These are phyloP conservation scores for Microtus pennsylvanicus DNA, from an alignment of 2,113 vertebrate genomes.

Conservation along the genomic window DNA sequence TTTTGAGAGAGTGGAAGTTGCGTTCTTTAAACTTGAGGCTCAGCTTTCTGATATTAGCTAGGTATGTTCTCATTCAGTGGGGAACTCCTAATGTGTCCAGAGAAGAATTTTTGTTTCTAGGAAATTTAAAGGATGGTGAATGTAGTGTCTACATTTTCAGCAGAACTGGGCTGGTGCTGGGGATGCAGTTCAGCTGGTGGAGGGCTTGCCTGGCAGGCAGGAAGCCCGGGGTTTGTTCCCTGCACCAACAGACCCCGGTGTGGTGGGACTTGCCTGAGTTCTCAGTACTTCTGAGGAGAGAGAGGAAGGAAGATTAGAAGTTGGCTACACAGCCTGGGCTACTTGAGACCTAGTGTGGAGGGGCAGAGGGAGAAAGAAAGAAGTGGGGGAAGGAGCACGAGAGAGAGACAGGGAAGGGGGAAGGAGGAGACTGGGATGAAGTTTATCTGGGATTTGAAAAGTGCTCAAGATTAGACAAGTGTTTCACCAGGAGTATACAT, in stretches of 20 bases:
- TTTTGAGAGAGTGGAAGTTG: slow-evolving; percentile 28
- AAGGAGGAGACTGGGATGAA: not conserved
- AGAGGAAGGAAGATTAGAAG: no score
- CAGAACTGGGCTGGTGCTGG: not conserved
- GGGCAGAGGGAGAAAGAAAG: not conserved
- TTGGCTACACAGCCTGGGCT: not conserved
- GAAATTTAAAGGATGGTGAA: slow-evolving; percentile 36
- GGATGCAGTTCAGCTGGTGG: not conserved
- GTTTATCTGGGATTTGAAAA: slow-evolving; percentile 17
- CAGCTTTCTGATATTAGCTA: not conserved
- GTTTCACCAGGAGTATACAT: not conserved
- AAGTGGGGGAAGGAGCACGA: no score
- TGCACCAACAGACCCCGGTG: no score
- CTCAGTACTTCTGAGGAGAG: not conserved
- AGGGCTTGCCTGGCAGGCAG: not conserved
- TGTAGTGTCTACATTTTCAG: not conserved
- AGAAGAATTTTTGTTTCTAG: slow-evolving; percentile 28
- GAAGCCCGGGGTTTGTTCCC: no score
- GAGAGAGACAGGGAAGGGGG: no score
- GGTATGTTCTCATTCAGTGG: slow-evolving; percentile 32
- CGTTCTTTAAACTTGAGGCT: slow-evolving; percentile 1
- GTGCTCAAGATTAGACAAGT: not conserved
- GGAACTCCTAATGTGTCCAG: not conserved
- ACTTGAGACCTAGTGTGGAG: not conserved
- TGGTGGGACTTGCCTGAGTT: not conserved